These are phyloP conservation scores for Lycia hirtaria DNA, from an alignment of 2,888 invertebrate species.

Conservation along the genomic window DNA sequence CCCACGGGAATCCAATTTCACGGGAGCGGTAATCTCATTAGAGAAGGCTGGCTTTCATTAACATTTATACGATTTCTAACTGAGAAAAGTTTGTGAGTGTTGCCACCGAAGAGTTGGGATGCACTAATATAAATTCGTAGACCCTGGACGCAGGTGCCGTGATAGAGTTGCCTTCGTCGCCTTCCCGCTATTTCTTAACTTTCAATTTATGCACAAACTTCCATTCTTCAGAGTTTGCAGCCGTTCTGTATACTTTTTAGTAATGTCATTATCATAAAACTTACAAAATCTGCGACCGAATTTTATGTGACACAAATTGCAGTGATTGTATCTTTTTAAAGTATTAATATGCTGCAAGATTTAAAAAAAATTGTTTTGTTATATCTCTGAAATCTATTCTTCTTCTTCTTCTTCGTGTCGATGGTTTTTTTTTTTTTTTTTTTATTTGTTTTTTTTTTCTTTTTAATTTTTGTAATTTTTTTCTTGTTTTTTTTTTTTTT, in stretches of 20 bases:
- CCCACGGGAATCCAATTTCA: slow-evolving; percentile 80
- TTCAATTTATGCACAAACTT: slow-evolving; percentile 69
- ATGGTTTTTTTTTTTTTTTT: no score
- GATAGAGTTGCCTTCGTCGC: slow-evolving; percentile 62
- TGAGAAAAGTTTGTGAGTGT: slow-evolving; percentile 67
- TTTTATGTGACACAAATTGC: no score
- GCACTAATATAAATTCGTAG: slow-evolving; percentile 76
- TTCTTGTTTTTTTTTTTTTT: no score
- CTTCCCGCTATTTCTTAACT: slow-evolving; percentile 58
- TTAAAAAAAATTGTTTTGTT: slow-evolving; percentile 17
- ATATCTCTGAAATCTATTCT: no score
- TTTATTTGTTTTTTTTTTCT: no score
- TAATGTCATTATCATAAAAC: slow-evolving; percentile 34
- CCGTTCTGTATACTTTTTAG: slow-evolving; percentile 42
- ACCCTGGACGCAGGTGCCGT: slow-evolving; percentile 67
- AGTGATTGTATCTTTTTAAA: no score
- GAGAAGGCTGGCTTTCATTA: slow-evolving; percentile 81
- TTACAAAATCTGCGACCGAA: slow-evolving; percentile 6
- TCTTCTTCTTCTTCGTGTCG: no score
- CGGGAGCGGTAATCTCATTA: slow-evolving; percentile 82
- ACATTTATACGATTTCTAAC: slow-evolving; percentile 80
- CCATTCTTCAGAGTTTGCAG: slow-evolving; percentile 45
- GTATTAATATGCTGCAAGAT: no score
- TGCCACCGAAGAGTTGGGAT: slow-evolving; percentile 60
- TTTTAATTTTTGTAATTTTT: no score